These are phyloP conservation scores for Trachelus stipa DNA, from an alignment of 2,888 invertebrate species.

Conservation along the genomic window DNA sequence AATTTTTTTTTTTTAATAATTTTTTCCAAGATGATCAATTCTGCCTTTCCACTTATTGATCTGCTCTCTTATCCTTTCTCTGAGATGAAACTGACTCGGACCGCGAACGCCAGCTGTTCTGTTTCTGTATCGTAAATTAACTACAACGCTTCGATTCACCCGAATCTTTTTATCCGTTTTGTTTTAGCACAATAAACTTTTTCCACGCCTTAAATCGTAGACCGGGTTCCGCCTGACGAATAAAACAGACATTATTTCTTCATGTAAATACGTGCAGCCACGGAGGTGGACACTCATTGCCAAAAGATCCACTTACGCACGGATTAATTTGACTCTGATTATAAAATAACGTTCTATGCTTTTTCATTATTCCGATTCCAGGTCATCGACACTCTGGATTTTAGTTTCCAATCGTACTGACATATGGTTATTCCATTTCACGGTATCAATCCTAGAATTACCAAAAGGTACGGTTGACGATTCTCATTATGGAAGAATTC, in stretches of 20 bases:
- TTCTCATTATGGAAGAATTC: neutral
- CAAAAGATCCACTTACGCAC: too few relatives aligned
- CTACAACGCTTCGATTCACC: neutral
- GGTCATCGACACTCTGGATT: neutral
- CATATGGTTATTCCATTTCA: neutral
- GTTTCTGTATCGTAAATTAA: neutral
- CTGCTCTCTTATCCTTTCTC: neutral
- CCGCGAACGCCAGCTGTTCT: neutral
- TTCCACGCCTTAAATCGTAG: neutral
- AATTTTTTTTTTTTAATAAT: neutral
- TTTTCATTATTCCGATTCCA: neutral
- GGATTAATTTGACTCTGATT: neutral
- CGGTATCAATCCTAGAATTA: neutral
- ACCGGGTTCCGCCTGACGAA: neutral
- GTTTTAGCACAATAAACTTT: neutral
- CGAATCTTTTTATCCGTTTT: neutral
- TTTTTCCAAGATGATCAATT: neutral
- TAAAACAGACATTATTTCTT: neutral
- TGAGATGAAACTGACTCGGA: neutral
- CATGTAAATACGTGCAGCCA: neutral
- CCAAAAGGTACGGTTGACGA: neutral
- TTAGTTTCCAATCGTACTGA: neutral
- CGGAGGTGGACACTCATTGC: neutral
- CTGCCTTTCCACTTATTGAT: neutral
- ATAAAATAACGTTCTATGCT: neutral